Evolutionary conservation across 2,113 vertebrate genomes (phyloP), one percentile per base, ranked within the genome.

Genomic region (Gnathonemus echidnorhynchus): DNA sequence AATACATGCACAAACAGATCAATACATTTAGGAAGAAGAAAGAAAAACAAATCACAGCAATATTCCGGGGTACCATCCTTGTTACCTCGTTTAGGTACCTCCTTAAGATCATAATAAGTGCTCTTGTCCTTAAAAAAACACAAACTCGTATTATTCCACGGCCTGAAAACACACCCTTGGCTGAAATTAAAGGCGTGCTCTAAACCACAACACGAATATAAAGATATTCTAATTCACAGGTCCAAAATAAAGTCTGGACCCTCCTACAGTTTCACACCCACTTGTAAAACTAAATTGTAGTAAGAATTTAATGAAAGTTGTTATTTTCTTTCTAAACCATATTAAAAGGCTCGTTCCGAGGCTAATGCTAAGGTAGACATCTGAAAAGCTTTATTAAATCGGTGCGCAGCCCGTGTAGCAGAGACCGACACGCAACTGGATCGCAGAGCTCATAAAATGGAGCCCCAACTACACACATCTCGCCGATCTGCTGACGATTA

Each of bases 261-360:
- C 88, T 90, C 90, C 90, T 39, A 52, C 27, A 74, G 39, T 89
- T 86, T 58, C 77, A 90, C 92, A 89, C 89, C 91, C 90, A 91
- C 91, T 88, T 77, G 89, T 91, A 90, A 90, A 90, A 46, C 27
- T 49, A 31, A 88, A 88, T 52, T 83, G 70, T 15, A 90, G 70
- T 31, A 24, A 66, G 90, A 35, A 50, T 88, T 56, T 66, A 90
- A 56, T 85, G 45, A 74, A 66, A n/a, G 56, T 9, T 74, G 70
- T 74, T 42, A 53, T 50, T 48, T 50, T 56, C 5, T 56, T 49
- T 87, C 49, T 39, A 45, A 88, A 66, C 19, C 19, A 45, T 31
- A 88, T 88, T 45, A 88, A 53, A 58, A 8, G 86, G 27, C 17
- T 48, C 31, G 6, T 21, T 24, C 52, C 46, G 27, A 21, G 17